Base-by-base conservation (phyloP, 2,888 invertebrate genomes). In the Epirrhoe alternata region DNA sequence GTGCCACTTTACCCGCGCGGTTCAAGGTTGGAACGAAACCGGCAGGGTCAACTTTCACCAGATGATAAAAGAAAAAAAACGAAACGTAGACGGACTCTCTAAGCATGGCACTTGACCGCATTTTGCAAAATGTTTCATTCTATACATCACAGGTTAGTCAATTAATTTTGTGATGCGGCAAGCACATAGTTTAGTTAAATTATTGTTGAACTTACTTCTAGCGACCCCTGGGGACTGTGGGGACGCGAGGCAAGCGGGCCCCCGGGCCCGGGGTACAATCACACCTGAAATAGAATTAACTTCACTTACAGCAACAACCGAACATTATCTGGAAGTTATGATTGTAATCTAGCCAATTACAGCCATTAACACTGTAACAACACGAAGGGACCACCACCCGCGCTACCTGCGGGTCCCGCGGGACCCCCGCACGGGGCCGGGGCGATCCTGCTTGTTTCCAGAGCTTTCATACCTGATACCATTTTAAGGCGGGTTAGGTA, bases 281-380 rank as follows among this genome's bases (percentile, higher is more conserved):
- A 10, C 47, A 45, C 45, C 16, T 14, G 4, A 30, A 56, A 56
- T 45, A 56, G 42, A 56, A 45, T 56, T 45, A 56, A 56, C 45
- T 45, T 45, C 17, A 17, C 35, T 6, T 24, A 24, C 38, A 8
- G 45, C 24, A 56, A 56, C 47, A 31, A 31, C 17, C 33, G 33
- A 57, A 31, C 16, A 49, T 30, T 49, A 57, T 17, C 49, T 17
- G 31, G 33, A 57, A 49, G 49, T 49, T 57, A 49, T 56, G 33
- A 49, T 57, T 58, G 33, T 49, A 57, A 57, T 58, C 50, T 49
- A 50, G 35, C n/a, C 58, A 58, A 58, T 58, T 35, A 50, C 58
- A 35, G n/a, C 24, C 35, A 58, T 58, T 50, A 58, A 50, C 58
- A 17, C 17, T 35, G 24, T 50, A 58, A 50, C 49, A 58, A 58